Percentiles rank a stretch among this genome's conserved stretches.
Evolutionary conservation across 2,797 vertebrate genomes (phyloP).

Genomic region (Staurois parvus): DNA sequence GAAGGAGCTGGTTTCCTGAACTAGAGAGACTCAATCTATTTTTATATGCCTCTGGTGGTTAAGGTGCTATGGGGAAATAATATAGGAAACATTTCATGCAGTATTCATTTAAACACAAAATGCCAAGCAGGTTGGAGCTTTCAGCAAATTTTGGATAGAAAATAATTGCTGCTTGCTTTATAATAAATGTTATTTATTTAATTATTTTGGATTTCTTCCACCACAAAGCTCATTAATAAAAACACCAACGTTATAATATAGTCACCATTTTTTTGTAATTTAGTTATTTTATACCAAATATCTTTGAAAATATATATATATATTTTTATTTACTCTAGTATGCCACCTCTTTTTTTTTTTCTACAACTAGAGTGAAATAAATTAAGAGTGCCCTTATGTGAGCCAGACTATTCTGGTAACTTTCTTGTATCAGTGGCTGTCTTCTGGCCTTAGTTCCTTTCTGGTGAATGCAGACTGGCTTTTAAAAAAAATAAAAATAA

Average conservation of each 20-base stretch:
- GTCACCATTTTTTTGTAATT: background rate
- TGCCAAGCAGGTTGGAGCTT: conserved; percentile 26
- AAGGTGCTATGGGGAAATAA: conserved; percentile 32
- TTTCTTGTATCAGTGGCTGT: too few relatives aligned
- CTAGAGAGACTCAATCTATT: conserved; percentile 51
- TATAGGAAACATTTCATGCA: conserved; percentile 57
- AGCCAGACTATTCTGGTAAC: too few relatives aligned
- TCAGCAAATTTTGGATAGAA: conserved; percentile 4
- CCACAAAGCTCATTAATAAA: conserved; percentile 3
- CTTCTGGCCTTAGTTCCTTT: too few relatives aligned
- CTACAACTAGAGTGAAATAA: background rate
- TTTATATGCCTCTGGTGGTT: conserved; percentile 57
- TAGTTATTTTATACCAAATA: too few relatives aligned
- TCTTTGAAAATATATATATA: too few relatives aligned
- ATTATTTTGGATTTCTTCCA: conserved; percentile 10
- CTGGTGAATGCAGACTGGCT: too few relatives aligned
- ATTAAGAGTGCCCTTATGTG: too few relatives aligned
- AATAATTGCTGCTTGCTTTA: conserved; percentile 6
- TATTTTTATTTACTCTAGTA: background rate
- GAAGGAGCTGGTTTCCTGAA: conserved; percentile 44
- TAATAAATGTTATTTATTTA: background rate
- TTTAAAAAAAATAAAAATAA: too few relatives aligned
- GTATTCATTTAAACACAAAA: conserved; percentile 41
- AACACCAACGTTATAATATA: background rate
- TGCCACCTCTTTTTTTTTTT: background rate